A percentile compares a stretch with the other conserved stretches of the same genome.
Conservation (phyloP, 2,113 vertebrate species). For the Anarrhichthys ocellatus region DNA sequence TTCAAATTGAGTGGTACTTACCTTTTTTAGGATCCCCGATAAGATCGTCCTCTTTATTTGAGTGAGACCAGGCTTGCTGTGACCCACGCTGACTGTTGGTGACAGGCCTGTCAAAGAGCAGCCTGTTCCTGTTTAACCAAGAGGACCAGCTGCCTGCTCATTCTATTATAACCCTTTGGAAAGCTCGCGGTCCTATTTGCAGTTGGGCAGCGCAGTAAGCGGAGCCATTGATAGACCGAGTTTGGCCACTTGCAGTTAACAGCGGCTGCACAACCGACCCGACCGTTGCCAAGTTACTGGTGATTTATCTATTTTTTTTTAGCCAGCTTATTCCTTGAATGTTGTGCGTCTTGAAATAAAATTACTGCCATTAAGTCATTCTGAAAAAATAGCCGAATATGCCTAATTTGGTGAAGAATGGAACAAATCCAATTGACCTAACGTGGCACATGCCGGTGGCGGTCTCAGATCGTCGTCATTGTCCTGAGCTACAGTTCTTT, state of each 20-base stretch:
- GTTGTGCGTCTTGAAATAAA: conserved; percentile 6
- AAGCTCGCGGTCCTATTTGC: conserved; percentile 48
- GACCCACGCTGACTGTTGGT: conserved; percentile 37
- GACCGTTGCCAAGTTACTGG: conserved; percentile 28
- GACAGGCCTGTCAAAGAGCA: conserved; percentile 58
- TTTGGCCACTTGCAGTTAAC: conserved; percentile 15
- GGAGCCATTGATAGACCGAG: conserved; percentile 28
- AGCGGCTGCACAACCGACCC: conserved; percentile 20
- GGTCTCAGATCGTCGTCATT: conserved; percentile 1
- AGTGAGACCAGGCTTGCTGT: conserved; percentile 28
- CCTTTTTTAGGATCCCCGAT: conserved; percentile 7
- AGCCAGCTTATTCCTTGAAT: conserved; percentile 14
- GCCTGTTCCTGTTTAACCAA: conserved; percentile 71
- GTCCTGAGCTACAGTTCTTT: conserved; percentile 8
- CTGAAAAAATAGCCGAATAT: background rate
- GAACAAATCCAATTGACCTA: background rate
- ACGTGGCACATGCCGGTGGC: background rate
- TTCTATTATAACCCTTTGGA: conserved; percentile 58
- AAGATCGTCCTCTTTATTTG: conserved; percentile 15
- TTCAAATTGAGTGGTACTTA: conserved; percentile 9
- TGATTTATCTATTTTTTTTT: background rate
- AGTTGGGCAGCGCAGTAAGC: conserved; percentile 31
- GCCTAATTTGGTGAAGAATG: background rate
- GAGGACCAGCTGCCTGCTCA: conserved; percentile 53
- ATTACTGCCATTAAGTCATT: background rate